Conservation (phyloP, 2,888 invertebrate species). For the Liodrosophila aerea region DNA sequence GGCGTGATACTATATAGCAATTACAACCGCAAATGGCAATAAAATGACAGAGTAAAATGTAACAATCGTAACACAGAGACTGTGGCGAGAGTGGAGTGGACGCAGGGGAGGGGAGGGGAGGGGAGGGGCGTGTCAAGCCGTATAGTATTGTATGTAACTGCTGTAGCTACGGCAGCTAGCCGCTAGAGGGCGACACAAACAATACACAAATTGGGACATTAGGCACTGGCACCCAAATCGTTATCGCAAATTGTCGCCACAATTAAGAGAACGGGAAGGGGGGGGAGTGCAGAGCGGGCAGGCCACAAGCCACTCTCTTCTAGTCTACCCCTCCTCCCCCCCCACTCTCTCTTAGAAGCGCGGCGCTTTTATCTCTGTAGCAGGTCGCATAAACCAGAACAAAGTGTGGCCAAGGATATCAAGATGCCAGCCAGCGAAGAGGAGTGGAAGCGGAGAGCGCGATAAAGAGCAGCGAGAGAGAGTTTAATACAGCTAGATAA, state of each 20-base stretch:
- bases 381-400: background rate
- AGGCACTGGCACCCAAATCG: conserved; percentile 45
- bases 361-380: background rate
- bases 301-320: too few species aligned
- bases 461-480: background rate
- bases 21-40: conserved; percentile 76
- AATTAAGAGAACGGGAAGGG: conserved; percentile 39
- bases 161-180: conserved; percentile 10
- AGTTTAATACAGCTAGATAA: conserved; percentile 24
- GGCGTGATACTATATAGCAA: conserved; percentile 62
- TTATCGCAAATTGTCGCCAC: conserved; percentile 61
- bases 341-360: too few species aligned
- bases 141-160: conserved; percentile 6
- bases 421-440: background rate
- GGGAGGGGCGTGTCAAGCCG: conserved; percentile 25
- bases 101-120: too few species aligned
- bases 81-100: too few species aligned
- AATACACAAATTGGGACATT: conserved; percentile 60
- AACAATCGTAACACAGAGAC: conserved; percentile 40
- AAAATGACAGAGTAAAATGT: conserved; percentile 69
- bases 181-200: conserved; percentile 58
- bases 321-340: background rate
- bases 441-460: too few species aligned
- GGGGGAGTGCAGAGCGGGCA: too few species aligned
- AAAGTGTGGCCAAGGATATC: conserved; percentile 5